A percentile compares a stretch with the other conserved stretches of the same genome.
Conservation (phyloP, 2,113 vertebrate genomes). For the Tragelaphus buxtoni region DNA sequence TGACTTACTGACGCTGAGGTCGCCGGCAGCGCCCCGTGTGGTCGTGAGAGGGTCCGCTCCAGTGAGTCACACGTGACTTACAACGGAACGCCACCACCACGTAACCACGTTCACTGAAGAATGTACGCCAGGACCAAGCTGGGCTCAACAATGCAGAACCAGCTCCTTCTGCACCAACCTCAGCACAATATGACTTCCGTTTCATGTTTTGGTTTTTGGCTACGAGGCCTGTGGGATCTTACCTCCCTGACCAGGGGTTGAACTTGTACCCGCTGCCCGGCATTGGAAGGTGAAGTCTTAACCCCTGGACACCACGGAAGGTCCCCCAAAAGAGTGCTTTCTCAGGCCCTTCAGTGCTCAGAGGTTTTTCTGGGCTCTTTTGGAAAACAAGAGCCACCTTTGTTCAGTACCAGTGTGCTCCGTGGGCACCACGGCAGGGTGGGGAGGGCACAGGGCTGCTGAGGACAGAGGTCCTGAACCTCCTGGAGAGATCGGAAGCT, state of each 20-base stretch:
- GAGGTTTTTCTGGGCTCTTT: background rate
- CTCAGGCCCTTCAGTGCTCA: background rate
- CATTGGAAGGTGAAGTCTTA: background rate
- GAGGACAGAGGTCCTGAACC: background rate
- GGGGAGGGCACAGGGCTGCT: background rate
- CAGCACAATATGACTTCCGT: fast-evolving
- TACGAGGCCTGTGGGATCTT: background rate
- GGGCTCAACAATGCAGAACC: background rate
- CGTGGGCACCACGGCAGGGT: fast-evolving
- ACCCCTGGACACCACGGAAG: background rate
- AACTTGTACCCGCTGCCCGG: background rate
- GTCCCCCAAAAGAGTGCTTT: background rate
- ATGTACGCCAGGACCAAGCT: background rate
- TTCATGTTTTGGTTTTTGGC: background rate
- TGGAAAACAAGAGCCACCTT: background rate
- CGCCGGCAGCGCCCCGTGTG: fast-evolving
- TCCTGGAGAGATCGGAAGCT: background rate
- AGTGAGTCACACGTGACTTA: background rate
- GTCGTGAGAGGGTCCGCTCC: background rate
- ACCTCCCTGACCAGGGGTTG: background rate
- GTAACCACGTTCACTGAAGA: background rate
- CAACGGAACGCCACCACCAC: fast-evolving
- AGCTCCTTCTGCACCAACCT: background rate
- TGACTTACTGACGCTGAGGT: fast-evolving
- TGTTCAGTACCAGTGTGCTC: too few relatives aligned